Percentiles rank a stretch among this genome's conserved stretches.
phyloP scores from a whole-genome alignment of 2,888 invertebrate species.

The Diachrysia chrysitis region DNA sequence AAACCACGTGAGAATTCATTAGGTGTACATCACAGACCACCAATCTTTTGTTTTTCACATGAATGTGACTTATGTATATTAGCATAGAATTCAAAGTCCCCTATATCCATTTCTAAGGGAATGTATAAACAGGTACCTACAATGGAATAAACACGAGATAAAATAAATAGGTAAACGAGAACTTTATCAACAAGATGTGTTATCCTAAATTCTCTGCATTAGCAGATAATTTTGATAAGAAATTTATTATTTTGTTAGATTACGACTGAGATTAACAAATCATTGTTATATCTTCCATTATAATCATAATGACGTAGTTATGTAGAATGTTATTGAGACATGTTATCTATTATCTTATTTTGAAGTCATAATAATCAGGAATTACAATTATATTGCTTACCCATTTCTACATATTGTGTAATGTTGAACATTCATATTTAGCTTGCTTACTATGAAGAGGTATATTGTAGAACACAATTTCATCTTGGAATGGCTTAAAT shows the following conservation, averaged over 20 bases:
- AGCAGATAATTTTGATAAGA: slow-evolving; percentile 4
- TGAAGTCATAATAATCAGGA: neutral
- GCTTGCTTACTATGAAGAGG: too few species aligned
- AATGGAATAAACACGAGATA: neutral
- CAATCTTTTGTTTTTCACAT: too few species aligned
- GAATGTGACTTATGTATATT: too few species aligned
- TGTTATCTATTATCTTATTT: neutral
- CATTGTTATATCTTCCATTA: neutral
- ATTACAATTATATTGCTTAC: neutral
- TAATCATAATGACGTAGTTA: neutral
- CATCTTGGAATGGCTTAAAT: too few species aligned
- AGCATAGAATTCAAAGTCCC: neutral
- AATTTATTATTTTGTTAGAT: neutral
- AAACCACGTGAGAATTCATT: too few species aligned
- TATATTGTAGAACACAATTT: too few species aligned
- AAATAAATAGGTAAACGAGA: neutral
- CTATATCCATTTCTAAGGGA: neutral
- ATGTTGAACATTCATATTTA: too few species aligned
- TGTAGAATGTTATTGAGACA: neutral
- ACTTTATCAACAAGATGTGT: neutral
- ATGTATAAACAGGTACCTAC: neutral
- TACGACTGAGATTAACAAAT: too few species aligned
- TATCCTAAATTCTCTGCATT: neutral
- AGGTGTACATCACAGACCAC: too few species aligned
- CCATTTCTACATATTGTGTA: neutral